Base-by-base conservation (phyloP, 2,797 vertebrate species). In the Phrynocephalus guinanensis region DNA sequence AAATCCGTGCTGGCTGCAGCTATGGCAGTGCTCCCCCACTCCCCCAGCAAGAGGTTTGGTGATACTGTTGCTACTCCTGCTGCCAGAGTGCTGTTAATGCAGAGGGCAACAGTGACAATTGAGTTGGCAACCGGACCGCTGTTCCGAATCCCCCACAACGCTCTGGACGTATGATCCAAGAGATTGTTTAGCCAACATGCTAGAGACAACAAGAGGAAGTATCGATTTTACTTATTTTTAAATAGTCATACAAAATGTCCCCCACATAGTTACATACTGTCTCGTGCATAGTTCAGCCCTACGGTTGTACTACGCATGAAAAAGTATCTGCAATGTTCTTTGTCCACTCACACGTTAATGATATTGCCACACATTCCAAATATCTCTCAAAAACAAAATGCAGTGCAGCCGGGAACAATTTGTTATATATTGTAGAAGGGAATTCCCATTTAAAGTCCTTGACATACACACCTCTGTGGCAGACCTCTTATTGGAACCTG, bases 381-480 rank as follows among this genome's bases (percentile, higher is more conserved):
- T 60, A 67, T 44, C 8, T 52, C 30, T 38, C 11, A 44, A 80
- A 70, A 80, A 20, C 28, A 26, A 56, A 71, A 67, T 38, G 79
- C 72, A 80, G 60, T 38, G n/a, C 77, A 48, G 50, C 60, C 71
- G 16, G 75, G 81, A 79, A 87, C 81, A 79, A 81, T 88, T 68
- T 85, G 83, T 81, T 81, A 56, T 33, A 67, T 33, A 2, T 87
- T 84, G 83, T 71, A 90, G 9, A 63, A 52, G 56, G 3, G 6
- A 0, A 73, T 56, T 68, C 5, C 79, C 16, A 63, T 13, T 78
- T 30, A 33, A 87, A 78, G 77, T 85, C 71, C 28, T 80, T 88
- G 28, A 7, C 0, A 71, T 26, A 15, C 5, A 78, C 11, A 79
- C 38, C 26, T 84, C 16, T 89, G 82, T 48, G 20, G 33, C n/a